phyloP scores from a whole-genome alignment of 2,113 vertebrate genomes.

The Bufo gargarizans region DNA sequence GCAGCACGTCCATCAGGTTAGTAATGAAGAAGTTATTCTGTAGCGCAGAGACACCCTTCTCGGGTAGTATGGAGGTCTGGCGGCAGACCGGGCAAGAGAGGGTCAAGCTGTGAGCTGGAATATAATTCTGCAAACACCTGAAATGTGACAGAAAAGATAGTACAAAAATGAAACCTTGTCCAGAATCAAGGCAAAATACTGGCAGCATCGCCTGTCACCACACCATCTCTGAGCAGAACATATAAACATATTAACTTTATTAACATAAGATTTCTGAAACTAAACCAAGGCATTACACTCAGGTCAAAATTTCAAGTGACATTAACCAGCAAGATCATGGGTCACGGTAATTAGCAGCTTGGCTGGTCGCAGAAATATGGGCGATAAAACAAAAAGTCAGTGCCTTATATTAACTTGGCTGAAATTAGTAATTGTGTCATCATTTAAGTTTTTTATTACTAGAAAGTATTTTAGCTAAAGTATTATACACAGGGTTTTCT shows the following conservation, averaged over 20 bases:
- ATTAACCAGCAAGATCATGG: background rate
- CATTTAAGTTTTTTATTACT: too few relatives aligned
- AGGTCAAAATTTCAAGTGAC: background rate
- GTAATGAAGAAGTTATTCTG: constrained; percentile 99
- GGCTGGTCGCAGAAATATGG: too few relatives aligned
- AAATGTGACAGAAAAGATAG: constrained; percentile 7
- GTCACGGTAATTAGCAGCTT: background rate
- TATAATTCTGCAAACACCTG: constrained; percentile 98
- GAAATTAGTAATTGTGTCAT: background rate
- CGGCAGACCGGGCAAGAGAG: constrained; percentile 95
- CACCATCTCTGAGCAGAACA: background rate
- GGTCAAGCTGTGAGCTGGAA: constrained; percentile 92
- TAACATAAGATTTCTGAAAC: background rate
- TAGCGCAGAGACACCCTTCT: constrained; percentile 95
- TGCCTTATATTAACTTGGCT: background rate
- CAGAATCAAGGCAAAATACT: background rate
- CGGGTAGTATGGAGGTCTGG: constrained; percentile 96
- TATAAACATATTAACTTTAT: background rate
- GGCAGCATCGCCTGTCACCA: background rate
- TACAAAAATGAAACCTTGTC: background rate
- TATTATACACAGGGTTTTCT: background rate
- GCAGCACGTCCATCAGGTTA: constrained; percentile 98
- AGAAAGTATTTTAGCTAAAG: too few relatives aligned
- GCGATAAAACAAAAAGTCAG: background rate
- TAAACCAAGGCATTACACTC: background rate